These are phyloP conservation scores for Phyllotis vaccarum DNA, from an alignment of 2,797 vertebrate species.

Conservation along the genomic window DNA sequence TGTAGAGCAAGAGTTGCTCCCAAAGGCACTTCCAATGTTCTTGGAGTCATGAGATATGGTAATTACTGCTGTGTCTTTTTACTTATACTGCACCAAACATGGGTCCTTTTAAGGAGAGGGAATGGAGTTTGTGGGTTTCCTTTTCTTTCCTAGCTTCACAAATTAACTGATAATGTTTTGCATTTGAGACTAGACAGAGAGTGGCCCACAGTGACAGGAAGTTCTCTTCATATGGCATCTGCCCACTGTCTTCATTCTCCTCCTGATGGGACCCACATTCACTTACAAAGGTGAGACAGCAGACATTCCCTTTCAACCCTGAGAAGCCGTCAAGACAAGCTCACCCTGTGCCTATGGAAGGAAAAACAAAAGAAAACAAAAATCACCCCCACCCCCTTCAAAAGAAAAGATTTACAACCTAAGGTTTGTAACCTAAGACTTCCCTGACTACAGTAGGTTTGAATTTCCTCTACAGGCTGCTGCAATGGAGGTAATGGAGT, in stretches of 20 bases:
- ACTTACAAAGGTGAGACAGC: background rate
- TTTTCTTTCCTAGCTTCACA: constrained; percentile 10
- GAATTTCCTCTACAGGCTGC: background rate
- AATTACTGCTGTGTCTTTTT: constrained; percentile 2
- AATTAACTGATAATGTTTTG: constrained; percentile 42
- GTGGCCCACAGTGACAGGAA: background rate
- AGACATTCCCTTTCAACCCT: constrained; percentile 26
- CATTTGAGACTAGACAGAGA: background rate
- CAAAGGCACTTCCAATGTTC: constrained; percentile 15
- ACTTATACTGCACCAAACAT: background rate
- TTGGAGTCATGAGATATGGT: background rate
- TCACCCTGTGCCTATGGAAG: background rate
- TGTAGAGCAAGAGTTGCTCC: constrained; percentile 14
- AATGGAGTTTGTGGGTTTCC: background rate
- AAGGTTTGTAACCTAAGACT: background rate
- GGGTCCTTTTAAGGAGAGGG: background rate
- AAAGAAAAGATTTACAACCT: background rate
- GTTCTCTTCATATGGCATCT: background rate
- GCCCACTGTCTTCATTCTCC: background rate
- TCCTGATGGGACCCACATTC: background rate
- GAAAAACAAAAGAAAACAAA: background rate
- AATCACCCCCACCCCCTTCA: background rate
- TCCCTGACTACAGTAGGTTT: background rate
- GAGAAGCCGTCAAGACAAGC: constrained; percentile 34
- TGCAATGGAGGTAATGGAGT: background rate